Evolutionary conservation across 2,113 vertebrate species (phyloP).

Genomic region (Phalacrocorax pelagicus): DNA sequence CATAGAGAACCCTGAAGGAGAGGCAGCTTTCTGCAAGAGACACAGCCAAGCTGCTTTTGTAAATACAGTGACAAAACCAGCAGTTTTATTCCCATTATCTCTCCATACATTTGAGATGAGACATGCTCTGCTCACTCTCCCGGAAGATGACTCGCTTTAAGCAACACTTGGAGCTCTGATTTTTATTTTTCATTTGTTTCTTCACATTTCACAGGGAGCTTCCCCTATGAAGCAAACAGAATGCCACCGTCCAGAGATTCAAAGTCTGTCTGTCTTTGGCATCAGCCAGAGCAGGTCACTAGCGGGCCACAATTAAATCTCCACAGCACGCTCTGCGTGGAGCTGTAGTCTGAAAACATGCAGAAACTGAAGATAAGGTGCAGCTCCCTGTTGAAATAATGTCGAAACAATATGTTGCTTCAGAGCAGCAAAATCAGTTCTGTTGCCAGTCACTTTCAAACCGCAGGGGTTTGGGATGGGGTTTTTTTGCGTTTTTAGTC

Average conservation of each 20-base stretch:
- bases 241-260: background rate
- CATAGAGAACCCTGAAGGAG: background rate
- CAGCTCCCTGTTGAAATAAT: background rate
- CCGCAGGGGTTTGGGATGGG: background rate
- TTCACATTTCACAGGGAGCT: background rate
- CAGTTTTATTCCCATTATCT: background rate
- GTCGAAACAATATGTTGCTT: background rate
- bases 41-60: background rate
- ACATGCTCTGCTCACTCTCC: background rate
- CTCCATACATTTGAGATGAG: background rate
- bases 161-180: background rate
- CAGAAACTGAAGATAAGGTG: background rate
- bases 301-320: background rate
- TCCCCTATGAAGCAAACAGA: background rate
- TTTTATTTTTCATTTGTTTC: background rate
- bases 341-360: background rate
- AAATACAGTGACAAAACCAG: background rate
- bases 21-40: background rate
- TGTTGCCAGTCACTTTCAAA: background rate
- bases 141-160: background rate
- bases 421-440: background rate
- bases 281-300: background rate
- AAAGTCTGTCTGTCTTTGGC: background rate
- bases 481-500: background rate
- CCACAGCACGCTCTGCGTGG: background rate